Evolutionary conservation across 2,888 invertebrate genomes (phyloP), one percentile per base, ranked within the genome.

Genomic region (Drosophila affinis): DNA sequence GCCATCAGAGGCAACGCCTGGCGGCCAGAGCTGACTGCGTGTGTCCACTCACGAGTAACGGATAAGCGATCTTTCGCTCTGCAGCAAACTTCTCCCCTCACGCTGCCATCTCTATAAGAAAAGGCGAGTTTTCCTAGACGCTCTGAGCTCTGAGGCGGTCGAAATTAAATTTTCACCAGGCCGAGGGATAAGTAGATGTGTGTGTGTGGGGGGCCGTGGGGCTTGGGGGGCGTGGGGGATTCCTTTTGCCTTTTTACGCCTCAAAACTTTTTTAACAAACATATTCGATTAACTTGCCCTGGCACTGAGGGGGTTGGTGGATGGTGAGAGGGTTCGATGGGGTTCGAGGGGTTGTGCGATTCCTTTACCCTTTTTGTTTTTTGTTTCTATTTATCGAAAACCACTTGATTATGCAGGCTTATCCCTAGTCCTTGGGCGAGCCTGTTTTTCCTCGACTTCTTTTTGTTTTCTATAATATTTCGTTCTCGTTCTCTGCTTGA

Each of bases 341-440:
- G 49, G 45, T 46, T 39, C 61, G 59, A n/a, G 18, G 44, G 32
- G 55, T 45, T 47, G 55, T 21, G 52, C 55, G 39, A 29, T 29
- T 29, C 52, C 63, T 70, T 70, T 79, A 29, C 29, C 29, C 29
- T 29, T 29, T 29, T 27, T 27, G 7, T 29, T 7, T 70, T 73
- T 60, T 59, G 78, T 75, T 77, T 85, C 86, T 84, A 88, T 89
- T 89, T 89, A 88, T 83, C 77, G 87, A 81, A 86, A 85, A 88
- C 87, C 89, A 87, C 87, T 89, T 89, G 87, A 89, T 89, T 89
- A 89, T 89, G 87, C 88, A 80, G 83, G 86, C 80, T 87, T 89
- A 88, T 79, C 78, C 87, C 73, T 77, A 72, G 77, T 72, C 86
- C 75, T 77, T 85, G 80, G 76, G 55, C 56, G 52, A 54, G 54